These are phyloP conservation scores for Lobophora halterata DNA, from an alignment of 2,888 invertebrate species.

Conservation along the genomic window DNA sequence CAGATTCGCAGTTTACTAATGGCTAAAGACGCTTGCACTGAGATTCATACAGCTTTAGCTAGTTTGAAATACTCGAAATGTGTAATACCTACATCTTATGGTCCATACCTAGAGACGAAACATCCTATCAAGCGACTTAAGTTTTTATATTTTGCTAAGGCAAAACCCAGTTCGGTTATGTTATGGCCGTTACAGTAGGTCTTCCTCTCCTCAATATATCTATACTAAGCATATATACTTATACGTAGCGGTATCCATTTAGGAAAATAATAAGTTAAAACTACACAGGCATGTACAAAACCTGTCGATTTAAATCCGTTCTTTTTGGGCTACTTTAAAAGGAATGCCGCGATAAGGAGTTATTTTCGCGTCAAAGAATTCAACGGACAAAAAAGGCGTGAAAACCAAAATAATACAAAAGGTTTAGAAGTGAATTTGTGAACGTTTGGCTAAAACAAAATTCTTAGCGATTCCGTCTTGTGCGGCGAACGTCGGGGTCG, in stretches of 20 bases:
- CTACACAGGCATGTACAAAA: conserved; percentile 61
- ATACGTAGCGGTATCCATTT: conserved; percentile 50
- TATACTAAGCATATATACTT: conserved; percentile 6
- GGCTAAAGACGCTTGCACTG: no score
- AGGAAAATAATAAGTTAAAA: conserved; percentile 53
- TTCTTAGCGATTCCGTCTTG: conserved; percentile 79
- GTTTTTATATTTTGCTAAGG: no score
- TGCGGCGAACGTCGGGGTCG: conserved; percentile 74
- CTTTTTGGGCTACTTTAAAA: conserved; percentile 73
- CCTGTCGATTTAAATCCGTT: conserved; percentile 56
- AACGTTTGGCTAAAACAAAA: conserved; percentile 79
- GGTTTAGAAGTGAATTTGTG: conserved; percentile 78
- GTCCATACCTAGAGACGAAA: no score
- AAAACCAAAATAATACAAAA: conserved; percentile 80
- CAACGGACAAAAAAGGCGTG: conserved; percentile 78
- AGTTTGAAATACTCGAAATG: no score
- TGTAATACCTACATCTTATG: no score
- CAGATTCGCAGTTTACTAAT: no score
- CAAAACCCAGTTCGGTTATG: no score
- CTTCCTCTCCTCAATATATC: no score
- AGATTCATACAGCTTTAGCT: no score
- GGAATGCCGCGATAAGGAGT: conserved; percentile 78
- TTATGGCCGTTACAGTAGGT: no score
- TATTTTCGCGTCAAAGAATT: conserved; percentile 78
- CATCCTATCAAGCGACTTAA: no score